phyloP scores from a whole-genome alignment of 2,888 invertebrate genomes.

The Penaeus monodon region DNA sequence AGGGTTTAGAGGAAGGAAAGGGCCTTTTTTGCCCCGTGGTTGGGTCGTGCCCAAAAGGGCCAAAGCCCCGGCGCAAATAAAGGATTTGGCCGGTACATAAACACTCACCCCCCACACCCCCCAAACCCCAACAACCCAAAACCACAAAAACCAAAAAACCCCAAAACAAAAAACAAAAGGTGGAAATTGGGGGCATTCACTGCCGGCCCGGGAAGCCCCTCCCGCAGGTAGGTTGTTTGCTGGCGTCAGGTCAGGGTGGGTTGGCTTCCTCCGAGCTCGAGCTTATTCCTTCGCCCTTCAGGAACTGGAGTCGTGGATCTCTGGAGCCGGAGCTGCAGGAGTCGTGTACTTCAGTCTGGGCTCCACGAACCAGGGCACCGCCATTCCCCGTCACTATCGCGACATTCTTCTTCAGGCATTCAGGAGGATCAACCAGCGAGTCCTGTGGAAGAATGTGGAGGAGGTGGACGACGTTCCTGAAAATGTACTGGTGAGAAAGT shows the following conservation, averaged over 20 bases:
- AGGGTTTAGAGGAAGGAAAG: no score
- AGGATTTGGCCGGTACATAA: no score
- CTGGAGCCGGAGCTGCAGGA: background rate
- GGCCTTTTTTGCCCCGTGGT: no score
- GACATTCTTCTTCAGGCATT: slow-evolving; percentile 2
- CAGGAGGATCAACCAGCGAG: slow-evolving; percentile 1
- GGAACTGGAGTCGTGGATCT: background rate
- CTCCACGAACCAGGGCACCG: background rate
- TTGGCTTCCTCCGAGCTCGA: background rate
- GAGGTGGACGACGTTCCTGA: background rate
- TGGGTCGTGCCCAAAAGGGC: no score
- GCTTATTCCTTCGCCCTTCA: background rate
- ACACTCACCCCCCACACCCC: no score
- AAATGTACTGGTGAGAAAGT: background rate
- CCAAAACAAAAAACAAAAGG: no score
- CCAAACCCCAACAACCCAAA: no score
- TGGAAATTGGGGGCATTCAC: slow-evolving; percentile 79
- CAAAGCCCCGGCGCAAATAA: no score
- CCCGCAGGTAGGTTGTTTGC: slow-evolving; percentile 65
- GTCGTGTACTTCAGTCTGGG: slow-evolving; percentile 16
- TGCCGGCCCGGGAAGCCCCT: slow-evolving; percentile 68
- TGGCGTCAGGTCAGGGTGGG: background rate
- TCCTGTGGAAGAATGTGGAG: slow-evolving; percentile 22
- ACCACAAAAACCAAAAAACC: no score
- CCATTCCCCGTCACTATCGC: background rate